Conservation (phyloP, 1,140 invertebrate species). For the Rhizoglyphus robini region DNA sequence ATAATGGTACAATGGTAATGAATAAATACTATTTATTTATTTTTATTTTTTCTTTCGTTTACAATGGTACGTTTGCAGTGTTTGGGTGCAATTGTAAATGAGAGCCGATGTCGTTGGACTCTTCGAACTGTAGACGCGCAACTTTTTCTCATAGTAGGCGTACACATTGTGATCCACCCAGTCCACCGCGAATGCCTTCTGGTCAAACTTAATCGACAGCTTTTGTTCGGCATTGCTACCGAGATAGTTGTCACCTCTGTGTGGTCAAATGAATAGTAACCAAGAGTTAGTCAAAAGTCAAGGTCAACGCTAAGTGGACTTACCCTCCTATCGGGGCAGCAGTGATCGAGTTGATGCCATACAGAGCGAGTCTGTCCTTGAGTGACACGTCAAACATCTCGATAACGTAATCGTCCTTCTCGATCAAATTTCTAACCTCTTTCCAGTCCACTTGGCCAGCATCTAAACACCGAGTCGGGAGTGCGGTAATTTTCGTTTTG, state of each 20-base stretch:
- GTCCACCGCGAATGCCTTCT: not conserved
- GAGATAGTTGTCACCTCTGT: not conserved
- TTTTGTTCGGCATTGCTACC: not conserved
- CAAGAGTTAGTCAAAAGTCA: not conserved
- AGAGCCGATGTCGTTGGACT: not conserved
- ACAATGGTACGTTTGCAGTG: not conserved
- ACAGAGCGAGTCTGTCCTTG: not conserved
- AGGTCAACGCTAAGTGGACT: not conserved
- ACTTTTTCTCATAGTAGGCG: not conserved
- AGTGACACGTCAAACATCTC: not conserved
- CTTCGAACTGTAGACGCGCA: not conserved
- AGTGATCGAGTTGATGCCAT: not conserved
- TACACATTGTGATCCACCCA: conserved; percentile 4
- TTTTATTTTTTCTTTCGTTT: too few relatives aligned
- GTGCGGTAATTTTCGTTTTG: too few relatives aligned
- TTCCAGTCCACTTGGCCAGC: too few relatives aligned
- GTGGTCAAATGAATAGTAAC: not conserved
- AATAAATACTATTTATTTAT: too few relatives aligned
- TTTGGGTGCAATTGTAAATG: not conserved
- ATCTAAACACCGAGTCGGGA: too few relatives aligned
- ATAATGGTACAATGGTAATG: too few relatives aligned
- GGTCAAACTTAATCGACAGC: not conserved
- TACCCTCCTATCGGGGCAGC: not conserved
- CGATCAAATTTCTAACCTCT: too few relatives aligned
- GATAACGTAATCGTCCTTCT: not conserved